Evolutionary conservation across 2,113 vertebrate species (phyloP), one percentile per base, ranked within the genome.

Genomic region (Sander lucioperca): DNA sequence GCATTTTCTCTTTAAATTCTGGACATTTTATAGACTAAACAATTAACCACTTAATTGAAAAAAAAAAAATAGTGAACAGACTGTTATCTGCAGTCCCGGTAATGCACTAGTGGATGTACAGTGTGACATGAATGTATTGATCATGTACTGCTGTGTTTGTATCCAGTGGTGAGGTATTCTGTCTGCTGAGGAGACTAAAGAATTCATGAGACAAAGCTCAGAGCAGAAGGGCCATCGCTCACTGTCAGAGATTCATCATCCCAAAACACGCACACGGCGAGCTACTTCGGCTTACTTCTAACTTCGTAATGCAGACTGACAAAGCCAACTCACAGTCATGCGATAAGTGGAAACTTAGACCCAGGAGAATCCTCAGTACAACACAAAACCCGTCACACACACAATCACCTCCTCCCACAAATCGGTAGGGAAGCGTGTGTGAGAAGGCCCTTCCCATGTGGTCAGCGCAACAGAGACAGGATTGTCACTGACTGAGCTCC

Each of bases 171-270:
- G 39, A 80, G 64, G 21, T 64, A 47, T 43, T 80, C 83, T 61
- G 73, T 83, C 71, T 83, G 74, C 81, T 66, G 84, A 84, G 70
- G 62, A 79, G 82, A 75, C 82, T 89, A 71, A 91, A 90, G 75
- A 89, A 89, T 93, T 90, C 76, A 91, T 90, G 88, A 86, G 80
- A 83, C 84, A 84, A 88, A 90, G 85, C 89, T 90, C 86, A 54
- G 82, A 86, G 87, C 78, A 86, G 83, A 86, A 84, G 69, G 80
- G 58, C 84, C 72, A 87, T 92, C 79, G 51, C 80, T 91, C 91
- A 90, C 13, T 85, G 87, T 91, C 87, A 93, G 78, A 69, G 59
- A 88, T 69, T 86, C 83, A 72, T 87, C 73, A 78, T 66, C 61
- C 27, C n/a, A 16, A 85, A n/a, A 66, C 67, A 84, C 68, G 51